These are phyloP conservation scores for Gerris lacustris DNA, from an alignment of 2,888 invertebrate genomes.

Conservation along the genomic window DNA sequence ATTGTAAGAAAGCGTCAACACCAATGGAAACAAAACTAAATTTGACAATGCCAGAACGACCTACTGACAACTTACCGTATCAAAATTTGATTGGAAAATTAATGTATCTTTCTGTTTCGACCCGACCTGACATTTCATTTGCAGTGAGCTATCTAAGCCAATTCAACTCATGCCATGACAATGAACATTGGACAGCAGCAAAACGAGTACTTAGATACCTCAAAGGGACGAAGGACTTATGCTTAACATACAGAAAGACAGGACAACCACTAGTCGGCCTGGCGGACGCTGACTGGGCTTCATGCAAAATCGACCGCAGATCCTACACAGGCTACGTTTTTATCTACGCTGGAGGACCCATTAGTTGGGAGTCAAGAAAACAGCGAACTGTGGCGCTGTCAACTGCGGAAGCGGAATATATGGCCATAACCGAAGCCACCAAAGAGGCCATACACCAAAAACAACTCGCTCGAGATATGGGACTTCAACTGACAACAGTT, in stretches of 20 bases:
- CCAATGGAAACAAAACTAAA: constrained; percentile 19
- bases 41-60: constrained; percentile 13
- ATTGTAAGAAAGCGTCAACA: constrained; percentile 12
- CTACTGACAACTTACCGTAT: constrained; percentile 13
- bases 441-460: too few relatives aligned
- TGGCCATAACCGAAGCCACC: not conserved
- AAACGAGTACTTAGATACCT: constrained; percentile 19
- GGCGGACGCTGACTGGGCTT: constrained; percentile 20
- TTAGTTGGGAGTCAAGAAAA: constrained; percentile 20
- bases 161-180: constrained; percentile 8
- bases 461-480: not conserved
- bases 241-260: constrained; percentile 14
- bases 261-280: constrained; percentile 9
- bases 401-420: constrained; percentile 18
- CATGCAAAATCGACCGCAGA: constrained; percentile 13
- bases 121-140: constrained; percentile 15
- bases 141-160: constrained; percentile 15
- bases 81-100: not conserved
- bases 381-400: constrained; percentile 16
- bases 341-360: constrained; percentile 13
- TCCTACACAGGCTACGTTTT: constrained; percentile 19
- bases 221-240: constrained; percentile 17
- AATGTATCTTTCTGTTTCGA: constrained; percentile 11
- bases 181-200: constrained; percentile 16
- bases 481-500: too few relatives aligned